Percentiles rank a stretch among this genome's conserved stretches.
Evolutionary conservation across 2,888 invertebrate genomes (phyloP).

Genomic region (Capitulum mitella): DNA sequence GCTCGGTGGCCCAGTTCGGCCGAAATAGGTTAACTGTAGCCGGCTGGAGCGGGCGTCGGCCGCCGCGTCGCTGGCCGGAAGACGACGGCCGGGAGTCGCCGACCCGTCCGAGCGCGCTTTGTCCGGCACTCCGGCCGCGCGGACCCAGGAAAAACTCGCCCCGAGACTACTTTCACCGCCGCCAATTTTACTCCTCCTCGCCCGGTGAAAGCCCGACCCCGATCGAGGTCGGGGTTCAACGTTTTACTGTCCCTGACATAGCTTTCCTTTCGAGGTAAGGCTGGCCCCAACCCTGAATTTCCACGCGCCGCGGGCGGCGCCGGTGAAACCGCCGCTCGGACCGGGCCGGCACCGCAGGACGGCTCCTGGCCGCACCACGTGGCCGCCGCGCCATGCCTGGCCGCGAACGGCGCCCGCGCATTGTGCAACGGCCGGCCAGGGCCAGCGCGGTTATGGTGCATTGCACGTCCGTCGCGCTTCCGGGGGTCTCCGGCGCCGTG

Average conservation of each 20-base stretch:
- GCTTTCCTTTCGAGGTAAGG: background rate
- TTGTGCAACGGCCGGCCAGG: too few relatives aligned
- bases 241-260: constrained; percentile 11
- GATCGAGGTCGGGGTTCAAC: constrained; percentile 8
- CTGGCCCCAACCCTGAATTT: constrained; percentile 21
- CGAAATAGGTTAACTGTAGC: background rate
- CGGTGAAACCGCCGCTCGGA: background rate
- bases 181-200: constrained; percentile 16
- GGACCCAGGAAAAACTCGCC: background rate
- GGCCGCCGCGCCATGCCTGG: too few relatives aligned
- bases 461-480: too few relatives aligned
- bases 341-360: background rate
- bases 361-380: too few relatives aligned
- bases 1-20: background rate
- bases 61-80: too few relatives aligned
- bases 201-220: background rate
- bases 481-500: background rate
- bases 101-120: too few relatives aligned
- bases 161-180: background rate
- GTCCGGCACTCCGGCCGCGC: background rate
- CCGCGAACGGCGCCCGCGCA: too few relatives aligned
- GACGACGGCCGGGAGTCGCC: too few relatives aligned
- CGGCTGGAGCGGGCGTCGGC: background rate
- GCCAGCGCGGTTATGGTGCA: too few relatives aligned
- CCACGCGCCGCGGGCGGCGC: background rate